Evolutionary conservation across 2,797 vertebrate species (phyloP), one percentile per base, ranked within the genome.

Genomic region (Spondyliosoma cantharus): DNA sequence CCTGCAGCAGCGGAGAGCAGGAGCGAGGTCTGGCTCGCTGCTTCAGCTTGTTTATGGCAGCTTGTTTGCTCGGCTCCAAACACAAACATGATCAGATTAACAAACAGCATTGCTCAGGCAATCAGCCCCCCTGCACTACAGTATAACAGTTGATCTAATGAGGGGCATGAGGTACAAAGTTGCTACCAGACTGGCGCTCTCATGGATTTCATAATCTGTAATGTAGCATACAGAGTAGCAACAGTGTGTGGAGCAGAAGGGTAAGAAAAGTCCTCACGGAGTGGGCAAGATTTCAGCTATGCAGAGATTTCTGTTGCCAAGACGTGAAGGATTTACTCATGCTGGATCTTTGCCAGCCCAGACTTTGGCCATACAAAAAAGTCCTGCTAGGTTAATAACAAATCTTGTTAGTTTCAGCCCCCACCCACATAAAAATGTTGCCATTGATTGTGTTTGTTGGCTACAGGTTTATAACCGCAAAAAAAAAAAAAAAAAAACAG

Each of bases 1-100:
- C 72, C 64, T 71, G 42, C 56, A 70, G 71, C 32, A 57, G 53
- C 12, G 13, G 48, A 64, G 64, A 80, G 64, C 52, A 56, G 43
- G 59, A 73, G 72, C 20, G 37, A 72, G 49, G 59, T 79, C 67
- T 88, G 82, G 81, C 80, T 86, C 84, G 86, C 71, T 67, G 78
- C 86, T 81, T 81, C 71, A 78, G 80, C 79, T 87, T 89, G 84
- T 89, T 88, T 81, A 78, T 86, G 74, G 87, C 86, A 81, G 92
- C 87, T 91, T 90, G 88, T 92, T 92, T 90, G 87, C 84, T 87
- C 19, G 24, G 71, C 84, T 92, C 81, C 73, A 67, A 91, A 88
- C 83, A 80, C 81, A 90, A 90, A 91, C 85, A 87, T 81, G 86
- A 86, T 90, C 87, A 87, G 82, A 91, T 91, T 93, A 91, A 91